Evolutionary conservation across 2,113 vertebrate genomes (phyloP).

Genomic region (Eubucco bourcierii): DNA sequence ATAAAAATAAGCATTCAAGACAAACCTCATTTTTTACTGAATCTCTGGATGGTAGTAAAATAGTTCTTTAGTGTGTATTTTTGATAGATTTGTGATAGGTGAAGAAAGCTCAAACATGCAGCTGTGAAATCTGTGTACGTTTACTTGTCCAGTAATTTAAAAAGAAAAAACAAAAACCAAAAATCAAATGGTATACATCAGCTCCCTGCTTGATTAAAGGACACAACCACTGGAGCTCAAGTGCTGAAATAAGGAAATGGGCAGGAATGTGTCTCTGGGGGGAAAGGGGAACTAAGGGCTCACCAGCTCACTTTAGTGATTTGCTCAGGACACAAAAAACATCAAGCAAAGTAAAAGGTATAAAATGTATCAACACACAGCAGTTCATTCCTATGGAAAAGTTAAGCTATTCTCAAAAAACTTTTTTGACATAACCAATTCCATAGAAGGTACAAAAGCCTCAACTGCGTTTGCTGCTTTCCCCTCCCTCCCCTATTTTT

Average conservation of each 20-base stretch:
- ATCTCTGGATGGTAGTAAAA: not conserved
- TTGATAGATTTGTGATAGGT: not conserved
- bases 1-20: not conserved
- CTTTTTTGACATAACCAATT: not conserved
- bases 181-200: not conserved
- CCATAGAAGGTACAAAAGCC: not conserved
- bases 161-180: not conserved
- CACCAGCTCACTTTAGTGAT: not conserved
- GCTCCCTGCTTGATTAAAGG: not conserved
- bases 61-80: not conserved
- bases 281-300: not conserved
- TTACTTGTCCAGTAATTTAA: slow-evolving; percentile 4
- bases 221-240: not conserved
- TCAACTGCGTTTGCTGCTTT: not conserved
- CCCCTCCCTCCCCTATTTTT: not conserved
- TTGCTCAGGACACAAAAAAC: not conserved
- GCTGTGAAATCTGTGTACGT: not conserved
- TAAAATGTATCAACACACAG: not conserved
- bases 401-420: not conserved
- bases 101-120: not conserved
- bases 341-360: not conserved
- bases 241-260: not conserved
- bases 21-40: not conserved
- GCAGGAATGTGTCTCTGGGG: not conserved
- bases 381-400: not conserved